Evolutionary conservation across 2,888 invertebrate species (phyloP).

Genomic region (Lasioglossum calceatum): DNA sequence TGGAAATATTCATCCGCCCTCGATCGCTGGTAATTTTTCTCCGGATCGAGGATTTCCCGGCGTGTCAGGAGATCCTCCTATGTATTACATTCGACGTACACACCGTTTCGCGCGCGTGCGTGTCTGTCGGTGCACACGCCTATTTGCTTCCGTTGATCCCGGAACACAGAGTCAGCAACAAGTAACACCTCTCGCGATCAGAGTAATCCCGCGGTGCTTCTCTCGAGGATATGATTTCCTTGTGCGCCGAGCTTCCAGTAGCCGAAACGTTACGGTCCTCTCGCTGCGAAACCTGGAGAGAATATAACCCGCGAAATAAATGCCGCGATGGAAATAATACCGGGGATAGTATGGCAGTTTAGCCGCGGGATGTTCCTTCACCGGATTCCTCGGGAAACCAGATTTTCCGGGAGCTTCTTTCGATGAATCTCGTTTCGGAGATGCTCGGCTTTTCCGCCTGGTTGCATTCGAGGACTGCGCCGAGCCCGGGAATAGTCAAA

Average conservation of each 20-base stretch:
- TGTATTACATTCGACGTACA: neutral
- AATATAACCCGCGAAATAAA: slow-evolving; percentile 12
- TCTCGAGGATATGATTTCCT: slow-evolving; percentile 28
- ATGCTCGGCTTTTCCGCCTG: neutral
- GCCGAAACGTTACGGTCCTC: neutral
- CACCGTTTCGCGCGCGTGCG: neutral
- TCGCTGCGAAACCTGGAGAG: neutral
- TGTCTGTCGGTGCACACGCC: neutral
- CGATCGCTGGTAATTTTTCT: neutral
- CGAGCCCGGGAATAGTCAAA: neutral
- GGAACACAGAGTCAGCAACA: slow-evolving; percentile 32
- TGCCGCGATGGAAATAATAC: neutral
- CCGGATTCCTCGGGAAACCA: neutral
- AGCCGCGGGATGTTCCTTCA: neutral
- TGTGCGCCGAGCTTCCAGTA: neutral
- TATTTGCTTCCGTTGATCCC: slow-evolving; percentile 19
- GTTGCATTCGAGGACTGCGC: neutral
- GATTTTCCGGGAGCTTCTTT: neutral
- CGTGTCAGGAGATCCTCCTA: neutral
- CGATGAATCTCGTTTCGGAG: neutral
- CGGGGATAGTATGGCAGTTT: neutral
- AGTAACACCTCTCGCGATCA: slow-evolving; percentile 34
- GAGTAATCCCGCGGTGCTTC: slow-evolving; percentile 25
- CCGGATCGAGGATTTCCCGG: neutral
- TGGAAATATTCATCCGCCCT: neutral